Base-by-base conservation (phyloP, 2,888 invertebrate genomes). In the Drosophila anomalata region DNA sequence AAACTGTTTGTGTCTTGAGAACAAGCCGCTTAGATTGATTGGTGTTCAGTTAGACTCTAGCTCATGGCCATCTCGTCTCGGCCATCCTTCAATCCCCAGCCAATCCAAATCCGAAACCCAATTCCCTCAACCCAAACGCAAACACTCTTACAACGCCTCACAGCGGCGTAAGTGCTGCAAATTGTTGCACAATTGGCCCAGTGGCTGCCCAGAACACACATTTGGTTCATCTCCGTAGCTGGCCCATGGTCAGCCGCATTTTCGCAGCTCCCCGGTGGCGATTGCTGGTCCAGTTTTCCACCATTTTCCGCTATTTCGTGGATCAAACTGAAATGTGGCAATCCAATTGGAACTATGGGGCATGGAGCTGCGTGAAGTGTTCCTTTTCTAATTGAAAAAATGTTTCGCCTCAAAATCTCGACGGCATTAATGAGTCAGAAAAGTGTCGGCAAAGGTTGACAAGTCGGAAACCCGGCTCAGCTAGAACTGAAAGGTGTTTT, bases 371-470 rank as follows among this genome's bases (percentile, higher is more conserved):
- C 22, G 41, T 24, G 52, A 46, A 46, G 36, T 26, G 44, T 22
- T 39, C n/a, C 24, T 47, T 36, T 47, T 71, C 41, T 57, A 73
- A 70, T 70, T 70, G 65, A 73, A 62, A 70, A 56, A 70, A 56
- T 60, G 26, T 36, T 47, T 33, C 22, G 60, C n/a, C 41, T n/a
- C n/a, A 6, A 20, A 17, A 42, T 17, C 50, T 29, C 63, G 33
- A 5, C 62, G 51, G 42, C 67, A 56, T 67, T 80, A 80, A 80
- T 80, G 87, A 80, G 78, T 81, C 85, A 80, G 85, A 80, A 80
- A 87, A 78, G 78, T 78, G 85, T 80, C 81, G 61, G 14, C 63
- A 66, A 54, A 66, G 66, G 41, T 53, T 69, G 68, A 69, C 68
- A 69, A 53, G 48, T 50, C 61, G 3, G 7, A 42, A 50, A 71